Base-by-base conservation (phyloP, 2,113 vertebrate species). In the Equus quagga region DNA sequence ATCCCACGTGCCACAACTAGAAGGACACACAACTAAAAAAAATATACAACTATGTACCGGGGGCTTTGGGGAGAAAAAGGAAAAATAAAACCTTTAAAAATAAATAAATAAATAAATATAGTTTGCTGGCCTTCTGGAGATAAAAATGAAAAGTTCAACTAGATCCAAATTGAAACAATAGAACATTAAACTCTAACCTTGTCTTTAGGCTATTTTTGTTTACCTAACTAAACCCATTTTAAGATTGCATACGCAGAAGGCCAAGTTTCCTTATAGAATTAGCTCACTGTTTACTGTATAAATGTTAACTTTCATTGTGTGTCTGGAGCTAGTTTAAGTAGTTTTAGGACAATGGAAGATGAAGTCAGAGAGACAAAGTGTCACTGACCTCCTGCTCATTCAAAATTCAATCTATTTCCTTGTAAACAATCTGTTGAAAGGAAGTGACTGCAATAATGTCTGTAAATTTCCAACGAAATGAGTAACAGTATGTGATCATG, bases 401-500 rank as follows among this genome's bases (percentile, higher is more conserved):
- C 70, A 97, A 97, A 81, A 28, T 58, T 94, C 73, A 91, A 49
- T 64, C 28, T 46, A 88, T 98, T 97, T 98, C 49, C 78, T 97
- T 97, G 44, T 87, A 96, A 98, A 96, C 33, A 97, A 33, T 78
- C 76, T 51, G 17, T 86, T 97, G 24, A 86, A 88, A 97, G 58
- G 81, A 98, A 97, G 51, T 67, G 0, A 89, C 67, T 0, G 4
- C 49, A 76, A 21, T 31, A 3, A 82, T 58, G n/a, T 62, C 60
- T 85, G 1, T 96, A 65, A 97, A 96, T 84, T 90, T 91, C 75
- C 60, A 92, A 41, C 49, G 87, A 88, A 51, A 92, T 83, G 41
- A 90, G 14, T n/a, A 91, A 51, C 2, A 82, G 13, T 64, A 92
- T 51, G 28, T 93, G 3, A 54, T 80, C 81, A 15, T 60, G 33